Base-by-base conservation (phyloP, 2,113 vertebrate genomes). In the Phylloscopus trochiloides region DNA sequence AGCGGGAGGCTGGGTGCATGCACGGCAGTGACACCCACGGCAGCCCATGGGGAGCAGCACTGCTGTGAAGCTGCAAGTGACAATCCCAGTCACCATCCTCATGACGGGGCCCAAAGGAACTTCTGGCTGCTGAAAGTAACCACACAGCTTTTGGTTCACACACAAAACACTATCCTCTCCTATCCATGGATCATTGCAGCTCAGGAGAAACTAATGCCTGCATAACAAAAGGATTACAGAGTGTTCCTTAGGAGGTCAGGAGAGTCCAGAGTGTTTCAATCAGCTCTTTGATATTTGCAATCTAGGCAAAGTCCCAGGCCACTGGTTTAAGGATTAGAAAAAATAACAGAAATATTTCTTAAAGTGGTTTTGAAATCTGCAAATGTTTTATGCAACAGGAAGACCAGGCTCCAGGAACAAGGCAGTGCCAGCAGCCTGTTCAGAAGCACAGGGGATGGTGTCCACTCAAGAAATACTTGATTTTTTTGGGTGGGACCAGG, bases 301-400 rank as follows among this genome's bases (percentile, higher is more conserved):
- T 34, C 51, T n/a, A 85, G 61, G 25, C 45, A 57, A 89, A 92
- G 68, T 51, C 10, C 36, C 45, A 85, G 57, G 70, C 22, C 32
- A 28, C 21, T 34, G 15, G 7, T 47, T 87, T 85, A 68, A 55
- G 43, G 45, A 54, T 67, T 86, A 87, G 47, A 38, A 88, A 90
- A 86, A 96, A 67, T 14, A 74, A 52, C 25, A 86, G 34, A 77
- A 84, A 38, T 77, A 47, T 71, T 94, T 95, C 77, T 81, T 81
- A 40, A 61, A 28, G 24, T 17, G 36, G 1, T 74, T 91, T 79
- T 87, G 87, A 94, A 94, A 90, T 67, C 31, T 34, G 31, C 29
- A 43, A 63, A 32, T 18, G 7, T 26, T 87, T 90, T 84, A 34
- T 77, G 52, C 51, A 94, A 52, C 9, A 67, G 52, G 26, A 77